These are phyloP conservation scores for Pseudonaja textilis DNA, from an alignment of 2,113 vertebrate species.

Conservation along the genomic window DNA sequence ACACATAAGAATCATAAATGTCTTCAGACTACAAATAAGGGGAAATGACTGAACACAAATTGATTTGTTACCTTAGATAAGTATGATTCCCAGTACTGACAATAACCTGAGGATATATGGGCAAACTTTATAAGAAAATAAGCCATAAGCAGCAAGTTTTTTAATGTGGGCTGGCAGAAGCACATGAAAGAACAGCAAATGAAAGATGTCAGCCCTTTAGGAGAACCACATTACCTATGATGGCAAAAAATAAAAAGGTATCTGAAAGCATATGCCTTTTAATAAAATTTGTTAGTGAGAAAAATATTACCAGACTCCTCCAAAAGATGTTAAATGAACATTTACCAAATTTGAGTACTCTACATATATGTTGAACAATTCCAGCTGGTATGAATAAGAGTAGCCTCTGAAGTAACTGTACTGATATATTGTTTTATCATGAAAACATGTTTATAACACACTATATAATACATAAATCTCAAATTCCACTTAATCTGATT, in stretches of 20 bases:
- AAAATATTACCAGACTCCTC: background rate
- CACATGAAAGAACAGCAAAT: background rate
- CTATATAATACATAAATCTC: background rate
- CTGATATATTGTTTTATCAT: background rate
- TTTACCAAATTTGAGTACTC: background rate
- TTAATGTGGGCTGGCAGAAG: background rate
- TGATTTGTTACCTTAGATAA: constrained; percentile 1
- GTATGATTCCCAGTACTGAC: constrained; percentile 1
- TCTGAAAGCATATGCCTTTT: background rate
- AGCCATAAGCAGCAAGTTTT: background rate
- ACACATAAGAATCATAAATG: background rate
- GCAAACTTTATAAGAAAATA: background rate
- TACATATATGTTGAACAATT: background rate
- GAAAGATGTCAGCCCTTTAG: background rate
- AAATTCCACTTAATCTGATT: background rate
- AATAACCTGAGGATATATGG: background rate
- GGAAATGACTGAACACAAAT: constrained; percentile 9
- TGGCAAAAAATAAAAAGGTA: background rate
- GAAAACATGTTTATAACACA: background rate
- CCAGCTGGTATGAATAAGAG: background rate
- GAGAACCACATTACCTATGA: background rate
- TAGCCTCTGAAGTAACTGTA: background rate
- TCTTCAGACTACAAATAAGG: background rate
- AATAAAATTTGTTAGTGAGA: background rate
- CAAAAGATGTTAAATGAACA: background rate